Base-by-base conservation (phyloP, 2,113 vertebrate genomes). In the Pycnonotus jocosus region DNA sequence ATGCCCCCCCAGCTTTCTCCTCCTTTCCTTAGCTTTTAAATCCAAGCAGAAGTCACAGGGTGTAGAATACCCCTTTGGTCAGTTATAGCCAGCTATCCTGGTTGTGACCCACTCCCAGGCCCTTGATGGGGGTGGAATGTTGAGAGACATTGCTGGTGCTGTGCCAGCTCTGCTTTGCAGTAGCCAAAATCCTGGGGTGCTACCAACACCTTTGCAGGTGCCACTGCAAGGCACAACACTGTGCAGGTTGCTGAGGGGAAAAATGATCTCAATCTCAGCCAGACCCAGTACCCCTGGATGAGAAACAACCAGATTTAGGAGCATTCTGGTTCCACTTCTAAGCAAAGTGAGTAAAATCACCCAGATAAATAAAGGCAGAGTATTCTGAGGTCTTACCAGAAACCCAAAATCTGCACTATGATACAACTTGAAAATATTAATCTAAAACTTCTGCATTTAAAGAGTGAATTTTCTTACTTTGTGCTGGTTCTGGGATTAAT, bases 1-100 rank as follows among this genome's bases (percentile, higher is more conserved):
- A 30, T 47, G 28, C 7, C 1, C 4, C 1, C 1, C 4, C 3
- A 2, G 1, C 8, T 48, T 22, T 40, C 12, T 27, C 9, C 16
- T 24, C 24, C 9, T 24, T 71, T 56, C 11, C 11, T 64, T 80
- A 56, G 17, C 13, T 72, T 64, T 88, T 27, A 48, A 50, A 37
- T 48, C 57, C 33, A 48, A 64, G 31, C 21, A 35, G 35, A 7
- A 35, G 35, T 42, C 66, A 35, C 1, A 48, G 14, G 7, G 4
- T 27, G 25, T 15, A 25, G 42, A 19, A 12, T 5, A 42, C 8
- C 14, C 14, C 21, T 64, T 42, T 42, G 14, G 21, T 42, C 9
- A 57, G 25, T 42, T 57, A 27, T 48, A 33, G 27, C 33, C 48
- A 64, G 21, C 42, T 65, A 42, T 50, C 42, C 42, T 22, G 48